These are phyloP conservation scores for Chymomyza costata DNA, from an alignment of 1,140 invertebrate genomes.

Conservation along the genomic window DNA sequence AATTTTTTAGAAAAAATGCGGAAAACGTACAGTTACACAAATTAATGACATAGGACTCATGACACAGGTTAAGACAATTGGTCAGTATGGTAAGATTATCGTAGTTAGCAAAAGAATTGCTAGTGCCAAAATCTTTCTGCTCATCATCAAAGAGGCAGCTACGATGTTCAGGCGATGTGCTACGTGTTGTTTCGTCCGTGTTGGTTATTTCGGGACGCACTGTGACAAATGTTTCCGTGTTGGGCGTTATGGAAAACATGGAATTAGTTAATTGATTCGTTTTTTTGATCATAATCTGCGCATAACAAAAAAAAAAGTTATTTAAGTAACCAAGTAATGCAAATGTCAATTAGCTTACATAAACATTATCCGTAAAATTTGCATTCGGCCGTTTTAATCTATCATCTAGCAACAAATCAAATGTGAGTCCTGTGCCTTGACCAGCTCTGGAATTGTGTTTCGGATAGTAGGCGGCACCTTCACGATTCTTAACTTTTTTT, in stretches of 20 bases:
- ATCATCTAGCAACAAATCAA: slow-evolving; percentile 35
- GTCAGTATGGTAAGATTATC: too few species aligned
- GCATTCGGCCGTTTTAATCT: too few species aligned
- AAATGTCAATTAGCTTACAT: not conserved
- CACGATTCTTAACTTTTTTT: slow-evolving; percentile 8
- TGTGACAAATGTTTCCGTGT: slow-evolving; percentile 58
- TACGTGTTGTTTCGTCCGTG: slow-evolving; percentile 42
- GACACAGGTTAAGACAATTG: slow-evolving; percentile 56
- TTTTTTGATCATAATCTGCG: slow-evolving; percentile 60
- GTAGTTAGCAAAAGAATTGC: too few species aligned
- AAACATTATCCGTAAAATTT: too few species aligned
- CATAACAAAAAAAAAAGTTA: not conserved
- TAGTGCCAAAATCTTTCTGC: slow-evolving; percentile 35
- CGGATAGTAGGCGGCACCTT: slow-evolving; percentile 45
- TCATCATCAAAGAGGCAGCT: slow-evolving; percentile 54
- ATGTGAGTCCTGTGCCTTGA: slow-evolving; percentile 48
- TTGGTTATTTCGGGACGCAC: slow-evolving; percentile 52
- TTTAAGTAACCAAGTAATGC: too few species aligned
- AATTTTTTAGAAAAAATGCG: slow-evolving; percentile 49
- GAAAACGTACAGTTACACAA: slow-evolving; percentile 61
- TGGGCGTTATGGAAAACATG: slow-evolving; percentile 50
- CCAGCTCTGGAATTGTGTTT: slow-evolving; percentile 57
- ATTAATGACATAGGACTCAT: slow-evolving; percentile 54
- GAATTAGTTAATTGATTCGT: slow-evolving; percentile 44
- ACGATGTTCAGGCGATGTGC: slow-evolving; percentile 34